Evolutionary conservation across 2,797 vertebrate genomes (phyloP), one percentile per base, ranked within the genome.

Genomic region (Microctenopoma steveboyesi): DNA sequence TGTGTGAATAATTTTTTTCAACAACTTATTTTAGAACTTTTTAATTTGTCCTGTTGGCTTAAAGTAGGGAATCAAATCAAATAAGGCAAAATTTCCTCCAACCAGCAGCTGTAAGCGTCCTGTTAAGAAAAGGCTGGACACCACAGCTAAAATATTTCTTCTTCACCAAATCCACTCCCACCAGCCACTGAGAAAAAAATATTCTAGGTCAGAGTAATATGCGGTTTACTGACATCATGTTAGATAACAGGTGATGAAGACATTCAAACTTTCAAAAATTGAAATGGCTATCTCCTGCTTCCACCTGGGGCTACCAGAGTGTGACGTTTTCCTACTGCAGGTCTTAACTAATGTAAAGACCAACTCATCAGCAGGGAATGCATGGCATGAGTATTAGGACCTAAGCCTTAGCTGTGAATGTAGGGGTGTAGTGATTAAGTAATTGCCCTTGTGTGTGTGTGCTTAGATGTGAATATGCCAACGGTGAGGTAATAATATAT

Each of bases 301-400:
- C 50, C 86, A 86, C 74, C 78, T 82, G 81, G 70, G 74, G 69
- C 43, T 16, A 51, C 73, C 35, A 28, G 25, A 68, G 69, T 57
- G 54, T 6, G 1, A 75, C 28, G 54, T 50, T 76, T 74, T 54
- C 57, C 63, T 45, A 4, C 62, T 67, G 68, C 57, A 56, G 68
- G 72, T 85, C 63, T 81, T 68, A 75, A 60, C 48, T 68, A 25
- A 83, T 65, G 65, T 53, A 76, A 77, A 84, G 63, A 71, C 62
- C 42, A 46, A 54, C 66, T 58, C 56, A 88, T 79, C 78, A 83
- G 79, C 52, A 59, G 51, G 76, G 58, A 69, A 69, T 59, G 56
- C 55, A 63, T 25, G 46, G 64, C 76, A 64, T 18, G 37, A 77
- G 35, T 40, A 27, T 75, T 83, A 79, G 37, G 69, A 63, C 49